phyloP scores from a whole-genome alignment of 2,888 invertebrate genomes.

The Caenorhabditis becei region DNA sequence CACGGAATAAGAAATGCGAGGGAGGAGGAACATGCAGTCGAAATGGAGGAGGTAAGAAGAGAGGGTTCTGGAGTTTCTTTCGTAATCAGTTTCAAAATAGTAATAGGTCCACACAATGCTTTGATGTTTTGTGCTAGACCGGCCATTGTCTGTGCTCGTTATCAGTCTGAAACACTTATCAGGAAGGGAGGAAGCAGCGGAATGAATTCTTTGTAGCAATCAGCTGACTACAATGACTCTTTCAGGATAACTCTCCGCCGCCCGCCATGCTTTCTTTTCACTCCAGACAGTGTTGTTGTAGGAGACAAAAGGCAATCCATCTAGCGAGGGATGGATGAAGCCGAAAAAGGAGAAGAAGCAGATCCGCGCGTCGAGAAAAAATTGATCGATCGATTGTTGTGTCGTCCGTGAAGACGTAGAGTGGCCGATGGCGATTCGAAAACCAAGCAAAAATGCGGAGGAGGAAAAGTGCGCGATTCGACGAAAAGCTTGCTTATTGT shows the following conservation, averaged over 20 bases:
- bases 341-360: neutral
- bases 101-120: neutral
- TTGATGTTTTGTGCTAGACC: constrained; percentile 3
- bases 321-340: constrained; percentile 5
- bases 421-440: constrained; percentile 63
- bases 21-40: neutral
- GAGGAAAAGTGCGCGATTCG: constrained; percentile 56
- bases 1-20: constrained; percentile 14
- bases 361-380: constrained; percentile 26
- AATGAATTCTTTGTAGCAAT: constrained; percentile 5
- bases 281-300: constrained; percentile 19
- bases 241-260: constrained; percentile 3
- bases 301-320: constrained; percentile 24
- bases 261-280: neutral
- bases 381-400: constrained; percentile 48
- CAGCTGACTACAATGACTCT: constrained; percentile 12
- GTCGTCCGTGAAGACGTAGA: constrained; percentile 41
- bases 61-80: neutral
- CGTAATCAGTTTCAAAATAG: too few species aligned
- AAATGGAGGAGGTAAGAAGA: neutral
- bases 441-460: constrained; percentile 57
- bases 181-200: constrained; percentile 3
- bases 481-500: constrained; percentile 62
- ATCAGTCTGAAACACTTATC: constrained; percentile 20
- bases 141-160: neutral